Evolutionary conservation across 2,797 vertebrate genomes (phyloP).

Genomic region (Sparidentex hasta): DNA sequence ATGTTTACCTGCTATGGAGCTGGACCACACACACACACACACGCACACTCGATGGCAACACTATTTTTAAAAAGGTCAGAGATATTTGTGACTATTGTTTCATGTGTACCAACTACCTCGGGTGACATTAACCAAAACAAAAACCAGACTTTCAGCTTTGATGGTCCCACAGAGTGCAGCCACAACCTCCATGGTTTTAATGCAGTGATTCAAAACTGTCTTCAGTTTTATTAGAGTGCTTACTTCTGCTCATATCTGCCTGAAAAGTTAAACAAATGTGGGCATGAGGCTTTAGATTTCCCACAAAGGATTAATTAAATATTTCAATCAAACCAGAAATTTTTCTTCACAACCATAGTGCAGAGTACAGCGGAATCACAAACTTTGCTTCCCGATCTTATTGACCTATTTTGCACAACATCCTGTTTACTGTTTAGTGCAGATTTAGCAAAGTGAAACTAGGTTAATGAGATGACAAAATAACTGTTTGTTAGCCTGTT

Average conservation of each 20-base stretch:
- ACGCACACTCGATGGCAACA: not conserved
- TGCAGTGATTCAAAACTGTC: not conserved
- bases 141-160: slow-evolving; percentile 3
- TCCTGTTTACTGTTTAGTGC: not conserved
- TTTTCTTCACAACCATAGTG: not conserved
- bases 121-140: slow-evolving; percentile 13
- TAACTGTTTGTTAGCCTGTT: not conserved
- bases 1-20: slow-evolving; percentile 18
- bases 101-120: slow-evolving; percentile 13
- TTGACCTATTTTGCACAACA: slow-evolving; percentile 1
- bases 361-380: not conserved
- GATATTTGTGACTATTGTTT: slow-evolving; percentile 55
- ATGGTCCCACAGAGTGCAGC: not conserved
- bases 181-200: slow-evolving; percentile 2
- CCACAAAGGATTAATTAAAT: too few species aligned
- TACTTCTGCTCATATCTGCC: not conserved
- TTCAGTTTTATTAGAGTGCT: not conserved
- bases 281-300: not conserved
- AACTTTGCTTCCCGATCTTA: not conserved
- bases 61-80: slow-evolving; percentile 37
- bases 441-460: not conserved
- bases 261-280: not conserved
- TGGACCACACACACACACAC: slow-evolving; percentile 33
- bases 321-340: too few species aligned
- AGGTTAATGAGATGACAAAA: not conserved